Conservation (phyloP, 2,797 vertebrate species). For the Melanogrammus aeglefinus region DNA sequence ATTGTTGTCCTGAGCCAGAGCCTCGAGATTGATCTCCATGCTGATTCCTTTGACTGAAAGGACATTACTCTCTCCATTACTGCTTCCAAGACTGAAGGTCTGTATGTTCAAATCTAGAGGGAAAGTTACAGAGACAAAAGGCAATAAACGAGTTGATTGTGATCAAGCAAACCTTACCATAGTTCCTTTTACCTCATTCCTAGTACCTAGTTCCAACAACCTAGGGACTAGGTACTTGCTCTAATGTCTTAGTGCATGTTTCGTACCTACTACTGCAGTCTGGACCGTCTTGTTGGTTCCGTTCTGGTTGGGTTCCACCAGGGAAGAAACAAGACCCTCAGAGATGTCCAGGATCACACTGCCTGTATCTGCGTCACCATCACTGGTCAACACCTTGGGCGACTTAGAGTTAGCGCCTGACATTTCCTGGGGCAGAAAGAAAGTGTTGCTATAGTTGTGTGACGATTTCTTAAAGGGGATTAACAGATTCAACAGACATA, state of each 20-base stretch:
- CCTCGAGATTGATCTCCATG: slow-evolving; percentile 52
- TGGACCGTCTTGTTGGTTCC: slow-evolving; percentile 28
- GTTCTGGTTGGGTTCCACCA: slow-evolving; percentile 28
- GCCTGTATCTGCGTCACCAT: slow-evolving; percentile 35
- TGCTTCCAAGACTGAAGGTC: slow-evolving; percentile 14
- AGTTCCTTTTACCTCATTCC: background rate
- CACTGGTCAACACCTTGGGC: slow-evolving; percentile 21
- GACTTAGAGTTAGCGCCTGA: slow-evolving; percentile 42
- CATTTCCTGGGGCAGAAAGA: slow-evolving; percentile 33
- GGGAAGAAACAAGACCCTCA: slow-evolving; percentile 40
- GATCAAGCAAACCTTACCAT: background rate
- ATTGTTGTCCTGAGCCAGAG: slow-evolving; percentile 47
- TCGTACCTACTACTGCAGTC: slow-evolving; percentile 48
- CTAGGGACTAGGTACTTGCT: background rate
- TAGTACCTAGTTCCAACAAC: too few relatives aligned
- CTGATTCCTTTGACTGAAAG: slow-evolving; percentile 41
- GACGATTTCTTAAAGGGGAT: background rate
- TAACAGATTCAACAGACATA: background rate
- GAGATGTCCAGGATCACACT: slow-evolving; percentile 52
- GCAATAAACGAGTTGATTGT: background rate
- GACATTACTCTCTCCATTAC: background rate
- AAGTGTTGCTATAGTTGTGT: background rate
- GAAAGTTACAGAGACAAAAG: background rate
- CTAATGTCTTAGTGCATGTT: background rate
- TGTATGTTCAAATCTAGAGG: slow-evolving; percentile 41